Base-by-base conservation (phyloP, 1,140 invertebrate species). In the Drosophila trapezifrons region DNA sequence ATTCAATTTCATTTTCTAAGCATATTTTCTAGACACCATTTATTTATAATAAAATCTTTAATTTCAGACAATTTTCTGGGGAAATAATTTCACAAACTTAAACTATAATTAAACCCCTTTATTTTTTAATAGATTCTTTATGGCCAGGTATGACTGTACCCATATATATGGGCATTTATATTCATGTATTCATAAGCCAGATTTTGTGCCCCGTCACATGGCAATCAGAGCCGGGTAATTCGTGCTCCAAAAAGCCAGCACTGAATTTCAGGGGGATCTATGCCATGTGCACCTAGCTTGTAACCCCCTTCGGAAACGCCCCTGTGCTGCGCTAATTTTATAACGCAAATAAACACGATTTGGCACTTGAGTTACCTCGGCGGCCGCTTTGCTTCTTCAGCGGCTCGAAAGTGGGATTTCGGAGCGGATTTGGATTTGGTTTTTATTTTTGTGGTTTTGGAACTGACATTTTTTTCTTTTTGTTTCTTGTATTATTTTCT, bases 271-370 rank as follows among this genome's bases (percentile, higher is more conserved):
- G 18, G 45, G 25, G 35, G 29, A 3, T 35, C 1, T 25, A 15
- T 1, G 15, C 32, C 9, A 18, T 51, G 10, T 18, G 3, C 5
- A 18, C 0, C 25, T 49, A 13, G 17, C 29, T 37, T 15, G 20
- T 17, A 13, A 13, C 45, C 64, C 43, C 58, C 12, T 25, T 17
- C 5, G 6, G 15, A 15, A 59, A 45, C 46, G 64, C 40, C 64
- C 6, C 25, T 69, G 51, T 54, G 57, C 54, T 83, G 84, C 84
- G 83, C 80, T 84, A 87, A 87, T 87, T 87, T 87, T 89, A 75
- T 87, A 74, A 78, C 80, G 77, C 77, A 87, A 89, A 89, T 78
- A 87, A 89, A 87, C 84, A 87, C 84, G 84, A 87, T 80, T 87
- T 87, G 73, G 62, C 84, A 89, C 84, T 87, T 89, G 84, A 87